Conservation (phyloP, 2,888 invertebrate species). For the Glyphotaelius pellucidus region DNA sequence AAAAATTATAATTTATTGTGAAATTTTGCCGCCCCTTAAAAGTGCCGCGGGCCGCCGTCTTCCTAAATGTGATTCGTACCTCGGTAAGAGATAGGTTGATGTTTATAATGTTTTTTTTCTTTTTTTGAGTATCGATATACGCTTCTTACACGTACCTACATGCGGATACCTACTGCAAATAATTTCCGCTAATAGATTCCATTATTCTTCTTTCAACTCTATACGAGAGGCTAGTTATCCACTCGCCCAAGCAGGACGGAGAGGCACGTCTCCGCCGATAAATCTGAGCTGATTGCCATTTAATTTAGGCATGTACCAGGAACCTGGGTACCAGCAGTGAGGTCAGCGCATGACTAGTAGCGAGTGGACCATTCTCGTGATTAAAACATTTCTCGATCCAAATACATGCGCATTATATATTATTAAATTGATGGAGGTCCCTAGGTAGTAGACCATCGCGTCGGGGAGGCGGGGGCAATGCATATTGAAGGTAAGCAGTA, state of each 20-base stretch:
- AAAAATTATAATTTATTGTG: too few relatives aligned
- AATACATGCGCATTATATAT: neutral
- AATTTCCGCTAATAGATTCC: neutral
- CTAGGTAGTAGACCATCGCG: neutral
- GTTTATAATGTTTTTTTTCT: too few relatives aligned
- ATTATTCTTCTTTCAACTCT: neutral
- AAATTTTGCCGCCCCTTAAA: too few relatives aligned
- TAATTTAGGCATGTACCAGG: constrained; percentile 32
- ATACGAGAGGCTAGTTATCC: constrained; percentile 2
- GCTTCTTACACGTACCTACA: too few relatives aligned
- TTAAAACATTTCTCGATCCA: constrained; percentile 18
- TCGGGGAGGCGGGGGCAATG: neutral
- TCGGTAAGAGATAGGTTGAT: too few relatives aligned
- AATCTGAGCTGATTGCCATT: constrained; percentile 35
- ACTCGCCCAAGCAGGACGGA: neutral
- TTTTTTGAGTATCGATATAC: too few relatives aligned
- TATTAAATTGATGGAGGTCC: neutral
- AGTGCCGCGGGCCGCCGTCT: too few relatives aligned
- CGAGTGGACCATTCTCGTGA: constrained; percentile 14
- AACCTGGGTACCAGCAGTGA: neutral
- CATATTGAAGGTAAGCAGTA: neutral
- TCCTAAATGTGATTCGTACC: too few relatives aligned
- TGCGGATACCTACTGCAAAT: neutral
- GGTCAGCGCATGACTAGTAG: constrained; percentile 48
- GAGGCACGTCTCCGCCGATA: neutral